Conservation (phyloP, 2,888 invertebrate genomes). For the Neoitamus cyanurus region DNA sequence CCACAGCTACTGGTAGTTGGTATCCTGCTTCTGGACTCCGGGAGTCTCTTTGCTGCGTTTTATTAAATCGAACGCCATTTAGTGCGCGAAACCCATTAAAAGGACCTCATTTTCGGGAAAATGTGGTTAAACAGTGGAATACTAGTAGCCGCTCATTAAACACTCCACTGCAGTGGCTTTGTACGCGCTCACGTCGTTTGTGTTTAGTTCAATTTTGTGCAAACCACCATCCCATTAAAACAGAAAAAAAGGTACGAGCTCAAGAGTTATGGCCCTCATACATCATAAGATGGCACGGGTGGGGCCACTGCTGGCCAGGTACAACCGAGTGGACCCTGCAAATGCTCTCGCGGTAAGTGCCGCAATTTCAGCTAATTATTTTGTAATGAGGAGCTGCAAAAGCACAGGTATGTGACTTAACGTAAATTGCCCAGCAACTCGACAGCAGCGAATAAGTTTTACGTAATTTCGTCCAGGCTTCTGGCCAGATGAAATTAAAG, state of each 20-base stretch:
- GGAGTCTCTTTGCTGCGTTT: not conserved
- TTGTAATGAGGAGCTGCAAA: conserved; percentile 19
- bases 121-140: not conserved
- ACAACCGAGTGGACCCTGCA: not conserved
- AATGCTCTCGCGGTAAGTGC: conserved; percentile 19
- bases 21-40: not conserved
- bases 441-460: not conserved
- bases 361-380: conserved; percentile 24
- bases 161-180: not conserved
- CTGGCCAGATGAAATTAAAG: not conserved
- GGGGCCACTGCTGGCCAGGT: not conserved
- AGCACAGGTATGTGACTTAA: not conserved
- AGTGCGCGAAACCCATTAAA: not conserved
- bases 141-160: not conserved
- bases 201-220: not conserved
- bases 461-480: not conserved
- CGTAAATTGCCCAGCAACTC: not conserved
- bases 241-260: not conserved
- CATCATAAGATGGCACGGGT: conserved; percentile 47
- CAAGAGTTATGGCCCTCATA: conserved; percentile 45
- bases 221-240: not conserved
- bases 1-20: not conserved
- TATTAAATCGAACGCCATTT: not conserved
- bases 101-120: not conserved
- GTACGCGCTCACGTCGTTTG: not conserved